These are phyloP conservation scores for Paramuricea clavata DNA, from an alignment of 92 coral and sea anemone species.

Conservation along the genomic window DNA sequence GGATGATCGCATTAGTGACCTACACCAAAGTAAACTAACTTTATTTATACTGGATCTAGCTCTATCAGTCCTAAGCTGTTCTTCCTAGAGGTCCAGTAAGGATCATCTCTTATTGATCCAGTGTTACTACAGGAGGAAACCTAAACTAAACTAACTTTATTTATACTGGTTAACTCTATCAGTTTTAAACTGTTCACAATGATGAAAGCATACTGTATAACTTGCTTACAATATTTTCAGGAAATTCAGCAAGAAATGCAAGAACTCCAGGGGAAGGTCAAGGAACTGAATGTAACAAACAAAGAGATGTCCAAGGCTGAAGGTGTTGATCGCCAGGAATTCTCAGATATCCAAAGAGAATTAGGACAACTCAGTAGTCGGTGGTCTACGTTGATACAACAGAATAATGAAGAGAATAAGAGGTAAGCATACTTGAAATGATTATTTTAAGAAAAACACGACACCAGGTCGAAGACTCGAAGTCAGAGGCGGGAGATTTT, in stretches of 20 bases:
- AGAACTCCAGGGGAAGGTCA: slow-evolving; percentile 76
- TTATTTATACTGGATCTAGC: too few species aligned
- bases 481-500: too few species aligned
- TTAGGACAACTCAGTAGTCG: slow-evolving; percentile 1
- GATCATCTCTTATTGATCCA: too few species aligned
- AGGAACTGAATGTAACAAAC: slow-evolving; percentile 73
- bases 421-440: not conserved
- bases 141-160: too few species aligned
- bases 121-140: too few species aligned
- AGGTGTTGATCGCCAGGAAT: slow-evolving; percentile 35
- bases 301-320: slow-evolving; percentile 73
- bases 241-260: slow-evolving; percentile 76
- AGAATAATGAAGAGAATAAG: slow-evolving; percentile 13
- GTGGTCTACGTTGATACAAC: slow-evolving; percentile 12
- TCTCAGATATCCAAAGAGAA: slow-evolving; percentile 8
- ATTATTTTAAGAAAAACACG: too few species aligned
- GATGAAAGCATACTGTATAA: not conserved
- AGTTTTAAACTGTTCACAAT: not conserved
- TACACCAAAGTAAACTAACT: too few species aligned
- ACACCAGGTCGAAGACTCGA: too few species aligned
- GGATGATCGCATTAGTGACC: too few species aligned
- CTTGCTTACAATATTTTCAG: slow-evolving; percentile 52
- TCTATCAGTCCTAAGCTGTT: too few species aligned
- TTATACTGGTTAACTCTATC: too few species aligned
- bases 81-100: too few species aligned